Conservation (phyloP, 1,140 invertebrate genomes). For the Psilanteris sp. region DNA sequence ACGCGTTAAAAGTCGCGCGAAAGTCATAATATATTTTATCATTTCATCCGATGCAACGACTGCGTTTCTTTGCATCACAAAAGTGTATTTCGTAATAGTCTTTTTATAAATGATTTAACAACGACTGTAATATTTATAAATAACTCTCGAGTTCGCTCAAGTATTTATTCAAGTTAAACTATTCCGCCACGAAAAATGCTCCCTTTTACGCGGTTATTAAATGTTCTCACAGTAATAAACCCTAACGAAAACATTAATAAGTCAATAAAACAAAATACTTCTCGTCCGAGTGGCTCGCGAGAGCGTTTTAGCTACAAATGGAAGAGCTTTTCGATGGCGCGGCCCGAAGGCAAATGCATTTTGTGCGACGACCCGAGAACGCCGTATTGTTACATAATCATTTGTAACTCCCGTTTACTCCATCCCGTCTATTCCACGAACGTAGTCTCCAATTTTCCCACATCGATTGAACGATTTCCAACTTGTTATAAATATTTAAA, state of each 20-base stretch:
- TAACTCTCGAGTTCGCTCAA: no score
- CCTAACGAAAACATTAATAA: conserved; percentile 45
- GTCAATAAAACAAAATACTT: conserved; percentile 52
- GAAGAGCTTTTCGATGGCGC: conserved; percentile 29
- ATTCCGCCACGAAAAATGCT: not conserved
- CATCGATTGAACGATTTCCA: conserved; percentile 9
- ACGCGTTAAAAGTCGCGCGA: no score
- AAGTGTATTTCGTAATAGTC: no score
- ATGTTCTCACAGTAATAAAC: conserved; percentile 44
- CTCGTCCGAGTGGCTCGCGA: conserved; percentile 26
- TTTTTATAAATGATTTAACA: no score
- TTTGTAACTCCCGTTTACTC: conserved; percentile 1
- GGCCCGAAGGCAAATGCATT: conserved; percentile 43
- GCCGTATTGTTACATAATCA: conserved; percentile 37
- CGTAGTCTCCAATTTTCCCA: conserved; percentile 29
- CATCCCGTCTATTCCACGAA: not conserved
- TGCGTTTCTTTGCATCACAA: no score
- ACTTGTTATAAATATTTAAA: conserved; percentile 37
- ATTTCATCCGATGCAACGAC: no score
- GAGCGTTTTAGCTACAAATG: conserved; percentile 40
- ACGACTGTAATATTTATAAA: no score
- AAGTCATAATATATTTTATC: no score
- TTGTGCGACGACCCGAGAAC: conserved; percentile 44
- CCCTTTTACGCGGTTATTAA: conserved; percentile 10
- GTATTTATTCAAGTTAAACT: no score